Base-by-base conservation (phyloP, 1,140 invertebrate genomes). In the Rhopalosiphum maidis region DNA sequence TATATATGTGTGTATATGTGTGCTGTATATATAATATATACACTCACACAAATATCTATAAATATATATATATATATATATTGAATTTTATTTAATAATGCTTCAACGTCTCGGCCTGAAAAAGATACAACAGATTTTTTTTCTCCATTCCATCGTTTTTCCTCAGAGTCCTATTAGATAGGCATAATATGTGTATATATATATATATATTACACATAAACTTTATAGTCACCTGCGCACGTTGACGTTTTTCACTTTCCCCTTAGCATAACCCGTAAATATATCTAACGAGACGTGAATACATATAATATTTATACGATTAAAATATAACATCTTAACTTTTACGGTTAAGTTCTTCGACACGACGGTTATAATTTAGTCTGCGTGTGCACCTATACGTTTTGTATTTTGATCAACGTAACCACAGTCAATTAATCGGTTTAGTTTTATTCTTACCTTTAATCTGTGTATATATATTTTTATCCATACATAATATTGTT, bases 251-350 rank as follows among this genome's bases (percentile, higher is more conserved):
- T 37, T n/a, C 60, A 18, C n/a, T 77, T 77, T 35, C 18, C n/a
- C 30, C 60, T 77, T n/a, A 77, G 60, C 60, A n/a, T 68, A 68
- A 68, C 30, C 4, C 60, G 60, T 77, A n/a, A 77, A 35, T 77
- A 35, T 15, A 77, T n/a, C 60, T n/a, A 77, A 77, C 37, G 41
- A 25, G 37, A 85, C 83, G 37, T 83, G 22, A 37, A 41, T 83
- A 9, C 41, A 37, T 23, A 83, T 21, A 7, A 22, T 83, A 83
- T 9, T 30, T 46, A 15, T 48, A n/a, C 43, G 25, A 46, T 46
- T 87, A 87, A n/a, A 30, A 87, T 87, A 87, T 87, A 43, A 87
- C 43, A 30, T 87, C 85, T 87, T 87, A 46, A 87, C 43, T 30
- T 87, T 48, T n/a, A 46, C 25, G 41, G 85, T 48, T 30, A 46